Conservation (phyloP, 1,140 invertebrate genomes). For the Hylyphantes graminicola region DNA sequence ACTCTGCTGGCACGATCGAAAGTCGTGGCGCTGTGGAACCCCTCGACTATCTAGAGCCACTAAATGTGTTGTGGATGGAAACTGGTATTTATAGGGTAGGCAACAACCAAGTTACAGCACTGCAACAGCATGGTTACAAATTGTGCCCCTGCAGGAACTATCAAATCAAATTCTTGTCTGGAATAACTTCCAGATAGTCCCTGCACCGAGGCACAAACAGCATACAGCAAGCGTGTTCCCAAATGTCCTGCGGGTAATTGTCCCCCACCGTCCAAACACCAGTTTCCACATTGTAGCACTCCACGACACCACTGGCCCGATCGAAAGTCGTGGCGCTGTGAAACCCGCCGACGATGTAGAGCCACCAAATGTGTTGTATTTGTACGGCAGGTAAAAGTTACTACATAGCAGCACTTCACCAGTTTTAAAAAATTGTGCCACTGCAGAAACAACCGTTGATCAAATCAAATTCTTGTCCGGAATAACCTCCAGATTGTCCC, state of each 20-base stretch:
- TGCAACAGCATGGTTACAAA: too few species aligned
- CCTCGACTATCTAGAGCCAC: constrained; percentile 79
- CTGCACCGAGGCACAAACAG: constrained; percentile 75
- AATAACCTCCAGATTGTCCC: constrained; percentile 73
- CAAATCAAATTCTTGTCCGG: constrained; percentile 62
- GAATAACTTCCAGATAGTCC: constrained; percentile 73
- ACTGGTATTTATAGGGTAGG: too few species aligned
- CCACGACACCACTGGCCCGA: constrained; percentile 75
- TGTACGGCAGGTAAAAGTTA: too few species aligned
- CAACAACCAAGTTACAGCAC: too few species aligned
- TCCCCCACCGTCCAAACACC: constrained; percentile 74
- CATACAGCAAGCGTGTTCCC: constrained; percentile 77
- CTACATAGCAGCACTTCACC: too few species aligned
- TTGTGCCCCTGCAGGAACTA: too few species aligned
- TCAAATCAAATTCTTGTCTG: constrained; percentile 61
- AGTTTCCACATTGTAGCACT: constrained; percentile 74
- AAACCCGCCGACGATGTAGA: constrained; percentile 80
- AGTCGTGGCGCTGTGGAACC: too few species aligned
- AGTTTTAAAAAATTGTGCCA: too few species aligned
- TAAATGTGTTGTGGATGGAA: too few species aligned
- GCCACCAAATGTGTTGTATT: too few species aligned
- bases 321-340: constrained; percentile 76
- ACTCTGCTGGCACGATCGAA: too few species aligned
- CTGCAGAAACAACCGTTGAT: too few species aligned
- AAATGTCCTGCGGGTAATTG: constrained; percentile 76